Evolutionary conservation across 2,888 invertebrate species (phyloP).

Genomic region (Selenia dentaria): DNA sequence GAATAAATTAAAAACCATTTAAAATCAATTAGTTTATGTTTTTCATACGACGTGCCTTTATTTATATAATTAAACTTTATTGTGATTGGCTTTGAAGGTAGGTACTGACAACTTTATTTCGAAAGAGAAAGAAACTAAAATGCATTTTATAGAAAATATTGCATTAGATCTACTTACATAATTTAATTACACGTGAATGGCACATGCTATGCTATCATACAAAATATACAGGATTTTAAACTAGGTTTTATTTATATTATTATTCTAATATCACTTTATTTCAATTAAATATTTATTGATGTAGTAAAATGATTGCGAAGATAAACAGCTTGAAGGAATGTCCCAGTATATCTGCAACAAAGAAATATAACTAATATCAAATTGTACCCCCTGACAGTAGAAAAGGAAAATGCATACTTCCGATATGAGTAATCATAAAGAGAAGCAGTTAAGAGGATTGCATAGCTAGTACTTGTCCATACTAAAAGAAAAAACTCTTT

Average conservation of each 20-base stretch:
- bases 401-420: too few species aligned
- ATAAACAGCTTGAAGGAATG: slow-evolving; percentile 58
- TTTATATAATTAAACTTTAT: slow-evolving; percentile 69
- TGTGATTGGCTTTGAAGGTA: slow-evolving; percentile 59
- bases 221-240: slow-evolving; percentile 80
- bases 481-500: too few species aligned
- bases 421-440: too few species aligned
- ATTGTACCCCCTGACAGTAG: neutral
- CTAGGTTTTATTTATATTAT: slow-evolving; percentile 49
- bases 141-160: slow-evolving; percentile 73
- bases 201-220: slow-evolving; percentile 80
- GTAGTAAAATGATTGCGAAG: slow-evolving; percentile 56
- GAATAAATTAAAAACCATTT: too few species aligned
- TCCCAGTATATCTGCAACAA: slow-evolving; percentile 59
- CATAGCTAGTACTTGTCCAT: too few species aligned
- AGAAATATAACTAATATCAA: slow-evolving; percentile 7
- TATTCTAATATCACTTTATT: slow-evolving; percentile 82
- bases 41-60: slow-evolving; percentile 73
- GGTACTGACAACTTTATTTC: slow-evolving; percentile 70
- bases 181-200: slow-evolving; percentile 79
- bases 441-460: too few species aligned
- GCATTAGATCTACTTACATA: slow-evolving; percentile 73
- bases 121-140: slow-evolving; percentile 63
- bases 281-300: slow-evolving; percentile 75
- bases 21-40: slow-evolving; percentile 60